Percentiles rank a stretch among this genome's conserved stretches.
These are phyloP conservation scores for Gallinago paraguaiae DNA, from an alignment of 2,113 vertebrate genomes.

Conservation along the genomic window DNA sequence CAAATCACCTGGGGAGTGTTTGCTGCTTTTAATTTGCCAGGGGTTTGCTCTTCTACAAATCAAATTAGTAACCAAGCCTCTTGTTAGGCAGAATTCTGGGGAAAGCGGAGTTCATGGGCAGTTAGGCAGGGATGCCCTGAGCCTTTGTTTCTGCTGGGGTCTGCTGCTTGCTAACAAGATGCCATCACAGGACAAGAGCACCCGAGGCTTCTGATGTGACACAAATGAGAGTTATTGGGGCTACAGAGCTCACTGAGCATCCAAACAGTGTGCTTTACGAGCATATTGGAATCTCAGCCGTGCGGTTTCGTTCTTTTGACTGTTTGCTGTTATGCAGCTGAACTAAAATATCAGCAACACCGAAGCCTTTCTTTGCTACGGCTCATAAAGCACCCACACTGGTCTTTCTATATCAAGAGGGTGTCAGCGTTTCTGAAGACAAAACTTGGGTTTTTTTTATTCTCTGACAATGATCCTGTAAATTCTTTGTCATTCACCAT, in stretches of 20 bases:
- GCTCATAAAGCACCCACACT: not conserved
- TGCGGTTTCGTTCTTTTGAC: slow-evolving; percentile 44
- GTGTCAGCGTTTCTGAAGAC: not conserved
- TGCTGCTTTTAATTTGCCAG: slow-evolving; percentile 39
- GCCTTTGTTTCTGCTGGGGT: slow-evolving; percentile 23
- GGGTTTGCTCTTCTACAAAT: slow-evolving; percentile 49
- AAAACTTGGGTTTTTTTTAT: not conserved
- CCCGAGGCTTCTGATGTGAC: slow-evolving; percentile 8
- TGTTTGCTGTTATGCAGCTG: slow-evolving; percentile 4
- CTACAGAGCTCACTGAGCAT: slow-evolving; percentile 37
- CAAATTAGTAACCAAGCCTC: slow-evolving; percentile 32
- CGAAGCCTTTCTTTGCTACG: not conserved
- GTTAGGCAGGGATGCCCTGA: slow-evolving; percentile 25
- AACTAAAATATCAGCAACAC: not conserved
- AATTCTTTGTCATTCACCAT: slow-evolving; percentile 15
- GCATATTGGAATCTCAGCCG: slow-evolving; percentile 21
- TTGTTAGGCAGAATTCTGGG: slow-evolving; percentile 43
- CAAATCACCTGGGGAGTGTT: slow-evolving; percentile 26
- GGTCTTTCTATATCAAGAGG: not conserved
- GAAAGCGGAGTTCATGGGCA: slow-evolving; percentile 27
- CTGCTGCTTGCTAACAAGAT: slow-evolving; percentile 60
- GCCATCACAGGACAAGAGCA: not conserved
- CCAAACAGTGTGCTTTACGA: slow-evolving; percentile 26
- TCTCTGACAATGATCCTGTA: not conserved
- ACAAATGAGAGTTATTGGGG: slow-evolving; percentile 30